Evolutionary conservation across 2,797 vertebrate genomes (phyloP).

Genomic region (Bradypodion ventrale): DNA sequence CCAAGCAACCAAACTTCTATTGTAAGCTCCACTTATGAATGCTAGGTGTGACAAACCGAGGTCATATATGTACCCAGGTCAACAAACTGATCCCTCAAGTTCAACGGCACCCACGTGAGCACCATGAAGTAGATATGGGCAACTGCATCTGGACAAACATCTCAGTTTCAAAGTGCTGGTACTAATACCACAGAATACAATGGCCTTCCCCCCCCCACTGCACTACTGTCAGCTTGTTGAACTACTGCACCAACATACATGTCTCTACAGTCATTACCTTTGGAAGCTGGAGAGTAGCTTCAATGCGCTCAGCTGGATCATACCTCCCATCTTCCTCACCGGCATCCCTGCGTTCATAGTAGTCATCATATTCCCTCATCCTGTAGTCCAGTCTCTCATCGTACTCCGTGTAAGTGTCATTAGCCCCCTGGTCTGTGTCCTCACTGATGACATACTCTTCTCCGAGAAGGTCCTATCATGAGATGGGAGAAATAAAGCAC

Average conservation of each 20-base stretch:
- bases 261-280: slow-evolving; percentile 2
- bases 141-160: background rate
- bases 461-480: slow-evolving; percentile 25
- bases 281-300: slow-evolving; percentile 12
- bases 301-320: slow-evolving; percentile 21
- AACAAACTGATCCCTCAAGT: background rate
- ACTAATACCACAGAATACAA: background rate
- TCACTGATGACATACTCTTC: slow-evolving; percentile 31
- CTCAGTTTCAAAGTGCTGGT: background rate
- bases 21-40: background rate
- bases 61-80: background rate
- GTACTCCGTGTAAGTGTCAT: slow-evolving; percentile 5
- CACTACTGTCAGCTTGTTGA: background rate
- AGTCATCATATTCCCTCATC: slow-evolving; percentile 19
- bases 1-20: background rate
- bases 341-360: slow-evolving; percentile 16
- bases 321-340: slow-evolving; percentile 16
- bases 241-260: background rate
- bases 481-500: background rate
- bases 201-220: background rate
- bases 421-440: slow-evolving; percentile 1
- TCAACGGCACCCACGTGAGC: background rate
- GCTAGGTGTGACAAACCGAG: background rate
- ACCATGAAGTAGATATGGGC: background rate
- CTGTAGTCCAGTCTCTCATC: slow-evolving; percentile 21